Evolutionary conservation across 2,797 vertebrate species (phyloP), one percentile per base, ranked within the genome.

Genomic region (Cirrhinus mrigala): DNA sequence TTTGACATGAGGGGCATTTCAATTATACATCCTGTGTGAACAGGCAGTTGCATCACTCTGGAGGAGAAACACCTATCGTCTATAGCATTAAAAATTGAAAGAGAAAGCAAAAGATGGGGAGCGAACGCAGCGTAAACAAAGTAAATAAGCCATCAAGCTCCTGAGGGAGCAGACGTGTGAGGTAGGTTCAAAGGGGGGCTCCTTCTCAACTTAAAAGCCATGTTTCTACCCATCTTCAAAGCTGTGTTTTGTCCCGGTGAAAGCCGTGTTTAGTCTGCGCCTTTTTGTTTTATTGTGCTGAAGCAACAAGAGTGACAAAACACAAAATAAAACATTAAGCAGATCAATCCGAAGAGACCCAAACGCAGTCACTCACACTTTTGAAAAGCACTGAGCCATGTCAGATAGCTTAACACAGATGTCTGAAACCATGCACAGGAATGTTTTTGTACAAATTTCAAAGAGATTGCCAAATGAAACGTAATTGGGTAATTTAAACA

Each of bases 1-100:
- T 79, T 82, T 48, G 58, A 82, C 83, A 87, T 14, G 10, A 74
- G 29, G 62, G 37, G 7, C 40, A 48, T 84, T 76, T 86, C 50
- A 74, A 29, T 82, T 82, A 48, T 3, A 15, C 46, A 50, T 60
- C 50, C 44, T 58, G 68, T 70, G 40, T 40, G 58, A 79, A 70
- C 69, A 52, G 40, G 81, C 82, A 75, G 75, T 86, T 87, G 79
- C 82, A 84, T 87, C 79, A 76, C 27, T 44, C 44, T 18, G 29
- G 40, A 77, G 24, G 29, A 82, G 64, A 73, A 87, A 82, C 22
- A 29, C 29, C 33, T 83, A 77, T 68, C 64, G 79, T 86, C 73
- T 87, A 54, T 46, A 66, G 24, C 68, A 85, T 87, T 86, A 86
- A 70, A 82, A 82, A 82, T 84, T 76, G 22, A 89, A 83, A 79